A percentile compares a stretch with the other conserved stretches of the same genome.
These are phyloP conservation scores for Agrypnus murinus DNA, from an alignment of 2,888 invertebrate species.

Conservation along the genomic window DNA sequence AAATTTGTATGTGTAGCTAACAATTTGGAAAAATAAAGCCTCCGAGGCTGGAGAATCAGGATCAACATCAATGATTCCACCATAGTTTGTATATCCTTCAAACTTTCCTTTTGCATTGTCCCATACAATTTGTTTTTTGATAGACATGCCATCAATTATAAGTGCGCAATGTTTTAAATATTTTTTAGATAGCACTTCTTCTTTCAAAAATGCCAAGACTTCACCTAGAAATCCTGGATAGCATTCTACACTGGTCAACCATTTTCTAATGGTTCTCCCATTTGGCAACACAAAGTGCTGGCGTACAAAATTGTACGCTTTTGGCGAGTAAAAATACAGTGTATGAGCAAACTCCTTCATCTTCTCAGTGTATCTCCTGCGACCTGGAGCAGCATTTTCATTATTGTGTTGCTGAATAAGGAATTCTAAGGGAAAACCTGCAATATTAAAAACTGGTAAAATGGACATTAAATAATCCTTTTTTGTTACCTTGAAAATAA, in stretches of 20 bases:
- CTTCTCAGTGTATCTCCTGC: slow-evolving; percentile 15
- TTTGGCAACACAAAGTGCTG: slow-evolving; percentile 40
- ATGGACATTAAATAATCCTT: slow-evolving; percentile 17
- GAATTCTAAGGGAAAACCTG: slow-evolving; percentile 31
- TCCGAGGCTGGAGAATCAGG: slow-evolving; percentile 42
- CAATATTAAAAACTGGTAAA: background rate
- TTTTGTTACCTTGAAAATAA: no score
- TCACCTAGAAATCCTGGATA: slow-evolving; percentile 25
- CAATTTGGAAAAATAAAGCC: slow-evolving; percentile 41
- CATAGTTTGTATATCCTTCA: slow-evolving; percentile 34
- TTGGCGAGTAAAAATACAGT: no score
- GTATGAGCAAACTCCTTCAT: slow-evolving; percentile 45
- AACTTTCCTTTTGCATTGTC: slow-evolving; percentile 35
- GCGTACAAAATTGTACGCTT: slow-evolving; percentile 32
- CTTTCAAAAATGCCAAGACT: slow-evolving; percentile 34
- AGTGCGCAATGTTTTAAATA: slow-evolving; percentile 24
- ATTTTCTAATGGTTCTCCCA: slow-evolving; percentile 36
- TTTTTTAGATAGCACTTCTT: slow-evolving; percentile 14
- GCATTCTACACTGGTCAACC: slow-evolving; percentile 31
- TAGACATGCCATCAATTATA: slow-evolving; percentile 35
- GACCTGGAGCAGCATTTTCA: background rate
- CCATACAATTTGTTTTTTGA: slow-evolving; percentile 37
- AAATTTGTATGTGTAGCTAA: slow-evolving; percentile 44
- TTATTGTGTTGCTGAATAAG: no score
- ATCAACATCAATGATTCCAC: slow-evolving; percentile 34